Base-by-base conservation (phyloP, 2,888 invertebrate species). In the Dyspetes luteomarginatus region DNA sequence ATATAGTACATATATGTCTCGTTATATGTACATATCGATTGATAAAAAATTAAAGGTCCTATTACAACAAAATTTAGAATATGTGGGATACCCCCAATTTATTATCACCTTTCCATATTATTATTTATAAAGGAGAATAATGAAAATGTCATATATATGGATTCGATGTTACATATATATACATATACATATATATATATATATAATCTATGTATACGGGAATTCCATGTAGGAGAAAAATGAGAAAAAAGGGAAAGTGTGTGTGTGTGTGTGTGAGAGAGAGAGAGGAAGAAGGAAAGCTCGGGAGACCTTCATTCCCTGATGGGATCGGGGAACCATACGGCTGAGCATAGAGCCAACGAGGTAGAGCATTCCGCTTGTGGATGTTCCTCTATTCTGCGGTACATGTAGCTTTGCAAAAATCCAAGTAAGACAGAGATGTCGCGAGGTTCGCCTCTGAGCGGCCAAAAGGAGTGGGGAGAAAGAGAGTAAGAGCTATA, bases 281-380 rank as follows among this genome's bases (percentile, higher is more conserved):
- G 55, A 58, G 48, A 43, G 5, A 36, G 36, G 15, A 15, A 45
- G 73, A 67, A 60, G 68, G 60, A 41, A 67, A 76, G 58, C 30
- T 62, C 17, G 22, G 65, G 73, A 82, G 78, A 83, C 82, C 83
- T 82, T 84, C 83, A 76, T 86, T 86, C 85, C 77, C 83, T 83
- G 86, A 88, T 88, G 85, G 86, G 85, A 87, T 84, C 85, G 84
- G 69, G 79, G 82, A 77, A 79, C 81, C 74, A 78, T 82, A n/a
- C n/a, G 77, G 79, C 81, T 76, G 71, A 79, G 84, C 68, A 77
- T 73, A 48, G 64, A 76, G 62, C 62, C 52, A 78, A 71, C 56
- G 48, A 72, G 65, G 68, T 65, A 65, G 60, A 74, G 41, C 50
- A 65, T 75, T 71, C 22, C 58, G 60, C 58, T 28, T 55, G 73